Conservation (phyloP, 2,113 vertebrate species). For the Sinocyclocheilus maitianheensis region DNA sequence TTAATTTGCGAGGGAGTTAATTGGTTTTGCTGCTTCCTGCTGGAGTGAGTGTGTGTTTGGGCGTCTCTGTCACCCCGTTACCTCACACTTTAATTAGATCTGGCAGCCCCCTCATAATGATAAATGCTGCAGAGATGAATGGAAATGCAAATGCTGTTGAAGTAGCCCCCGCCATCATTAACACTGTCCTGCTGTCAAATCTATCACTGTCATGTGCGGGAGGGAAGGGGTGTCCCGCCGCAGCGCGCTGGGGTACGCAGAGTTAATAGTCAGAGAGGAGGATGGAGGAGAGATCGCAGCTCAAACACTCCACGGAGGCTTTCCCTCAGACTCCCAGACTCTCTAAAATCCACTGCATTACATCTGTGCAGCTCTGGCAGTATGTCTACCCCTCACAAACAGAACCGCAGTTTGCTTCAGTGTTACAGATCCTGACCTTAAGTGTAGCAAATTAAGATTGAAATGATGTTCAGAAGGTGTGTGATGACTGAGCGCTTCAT, state of each 20-base stretch:
- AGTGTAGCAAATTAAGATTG: too few relatives aligned
- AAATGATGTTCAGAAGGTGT: too few relatives aligned
- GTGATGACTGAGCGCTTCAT: too few relatives aligned
- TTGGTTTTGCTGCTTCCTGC: conserved; percentile 88
- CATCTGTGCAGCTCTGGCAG: too few relatives aligned
- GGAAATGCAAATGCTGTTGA: conserved; percentile 92
- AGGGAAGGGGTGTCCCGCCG: conserved; percentile 71
- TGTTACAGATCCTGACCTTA: too few relatives aligned
- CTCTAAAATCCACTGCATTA: too few relatives aligned
- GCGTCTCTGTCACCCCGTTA: conserved; percentile 76
- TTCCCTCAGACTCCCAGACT: not conserved
- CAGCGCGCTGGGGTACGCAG: conserved; percentile 62
- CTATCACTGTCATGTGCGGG: conserved; percentile 85
- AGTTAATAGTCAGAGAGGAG: conserved; percentile 61
- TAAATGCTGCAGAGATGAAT: conserved; percentile 96
- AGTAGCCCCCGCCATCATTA: conserved; percentile 93
- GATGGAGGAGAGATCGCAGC: conserved; percentile 1
- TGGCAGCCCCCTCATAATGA: conserved; percentile 93
- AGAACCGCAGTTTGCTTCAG: too few relatives aligned
- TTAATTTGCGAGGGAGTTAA: conserved; percentile 88
- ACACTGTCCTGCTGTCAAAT: conserved; percentile 92
- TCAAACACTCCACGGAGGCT: not conserved
- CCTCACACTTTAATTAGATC: conserved; percentile 97
- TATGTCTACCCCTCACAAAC: too few relatives aligned
- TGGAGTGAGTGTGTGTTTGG: conserved; percentile 74